Evolutionary conservation across 2,888 invertebrate genomes (phyloP), one percentile per base, ranked within the genome.

Genomic region (Horisme vitalbata): DNA sequence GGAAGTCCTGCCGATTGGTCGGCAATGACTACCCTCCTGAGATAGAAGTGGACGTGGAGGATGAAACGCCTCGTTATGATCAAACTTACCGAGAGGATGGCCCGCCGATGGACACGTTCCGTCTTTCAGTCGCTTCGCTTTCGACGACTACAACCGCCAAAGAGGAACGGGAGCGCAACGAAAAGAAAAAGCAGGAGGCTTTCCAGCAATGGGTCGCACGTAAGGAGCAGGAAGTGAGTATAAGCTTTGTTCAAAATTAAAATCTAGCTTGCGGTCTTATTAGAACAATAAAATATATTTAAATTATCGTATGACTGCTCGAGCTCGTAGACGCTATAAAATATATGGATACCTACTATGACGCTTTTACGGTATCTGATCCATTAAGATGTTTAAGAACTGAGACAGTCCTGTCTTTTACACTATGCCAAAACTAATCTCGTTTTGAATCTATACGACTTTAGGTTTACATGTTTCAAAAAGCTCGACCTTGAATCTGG

Each of bases 91-190:
- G 82, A 10, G 88, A 86, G 50, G 83, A 85, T 12, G 81, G 78
- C 0, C 68, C 79, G 4, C 15, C 41, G 11, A 41, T 41, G 0
- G 89, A 89, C 31, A 89, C 89, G 1, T 89, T 90, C 50, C 68
- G 88, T 9, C 63, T 90, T 35, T 90, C 90, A 0, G 86, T 90
- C 2, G 79, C 75, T 0, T 90, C 90, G 0, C 54, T 80, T 1
- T 87, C 89, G 0, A 88, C 89, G 0, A 88, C 84, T 1, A 77
- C 83, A 0, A 86, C 88, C 0, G 81, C 88, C n/a, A 82, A 87
- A 50, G 80, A 82, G 41, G 90, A 88, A 51, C 65, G 85, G n/a
- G 86, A 85, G 36, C 73, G 78, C 0, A 81, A 72, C 43, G 87
- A 88, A 57, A 76, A 72, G 57, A 83, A 79, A 50, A 82, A 68